These are phyloP conservation scores for Galleria mellonella DNA, from an alignment of 1,140 invertebrate species.

Conservation along the genomic window DNA sequence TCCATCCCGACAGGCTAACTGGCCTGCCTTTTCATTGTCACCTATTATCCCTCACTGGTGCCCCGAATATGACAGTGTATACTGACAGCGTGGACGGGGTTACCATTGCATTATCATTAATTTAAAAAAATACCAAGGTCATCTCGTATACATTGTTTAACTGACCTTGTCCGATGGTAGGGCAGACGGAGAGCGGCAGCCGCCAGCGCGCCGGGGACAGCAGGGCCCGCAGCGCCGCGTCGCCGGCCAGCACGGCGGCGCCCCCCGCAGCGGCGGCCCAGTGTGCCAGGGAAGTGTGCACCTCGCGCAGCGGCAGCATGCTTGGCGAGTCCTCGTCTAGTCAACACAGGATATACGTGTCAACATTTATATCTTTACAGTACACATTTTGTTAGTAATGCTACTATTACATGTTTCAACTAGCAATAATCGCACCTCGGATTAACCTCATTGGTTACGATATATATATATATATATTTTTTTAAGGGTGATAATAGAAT, in stretches of 20 bases:
- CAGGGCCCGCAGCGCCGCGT: conserved; percentile 34
- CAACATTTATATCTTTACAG: neutral
- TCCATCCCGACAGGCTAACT: too few relatives aligned
- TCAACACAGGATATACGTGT: too few relatives aligned
- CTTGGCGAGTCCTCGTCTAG: conserved; percentile 9
- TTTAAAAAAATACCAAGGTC: too few relatives aligned
- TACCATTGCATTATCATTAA: too few relatives aligned
- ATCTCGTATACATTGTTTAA: neutral
- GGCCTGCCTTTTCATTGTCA: too few relatives aligned
- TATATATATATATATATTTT: too few relatives aligned
- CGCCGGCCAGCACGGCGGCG: conserved; percentile 24
- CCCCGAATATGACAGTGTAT: too few relatives aligned
- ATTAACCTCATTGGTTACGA: conserved; percentile 91
- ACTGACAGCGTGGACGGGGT: too few relatives aligned
- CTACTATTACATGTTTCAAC: too few relatives aligned
- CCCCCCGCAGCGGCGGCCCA: conserved; percentile 27
- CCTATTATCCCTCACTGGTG: too few relatives aligned
- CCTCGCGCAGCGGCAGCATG: conserved; percentile 31
- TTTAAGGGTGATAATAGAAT: too few relatives aligned
- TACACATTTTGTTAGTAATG: too few relatives aligned
- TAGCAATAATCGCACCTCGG: conserved; percentile 93
- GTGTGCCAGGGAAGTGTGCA: conserved; percentile 35
- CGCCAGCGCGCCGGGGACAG: conserved; percentile 29
- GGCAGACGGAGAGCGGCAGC: conserved; percentile 32
- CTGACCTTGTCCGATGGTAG: conserved; percentile 23